A percentile compares a stretch with the other conserved stretches of the same genome.
These are phyloP conservation scores for Synchiropus splendidus DNA, from an alignment of 2,113 vertebrate species.

Conservation along the genomic window DNA sequence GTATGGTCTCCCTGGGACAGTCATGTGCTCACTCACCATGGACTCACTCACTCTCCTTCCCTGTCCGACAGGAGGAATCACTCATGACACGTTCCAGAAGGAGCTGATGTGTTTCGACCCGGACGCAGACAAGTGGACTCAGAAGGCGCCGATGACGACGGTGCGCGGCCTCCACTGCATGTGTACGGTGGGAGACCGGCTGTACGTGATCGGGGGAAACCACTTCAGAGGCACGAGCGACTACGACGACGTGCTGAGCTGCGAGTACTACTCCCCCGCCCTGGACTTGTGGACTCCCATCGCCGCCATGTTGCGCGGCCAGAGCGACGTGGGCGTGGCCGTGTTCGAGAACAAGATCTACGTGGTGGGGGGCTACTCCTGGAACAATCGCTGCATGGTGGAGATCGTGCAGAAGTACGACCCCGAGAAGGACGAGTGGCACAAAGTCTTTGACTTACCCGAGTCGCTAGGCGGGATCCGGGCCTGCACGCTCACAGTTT, in stretches of 20 bases:
- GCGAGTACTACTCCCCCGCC: constrained; percentile 94
- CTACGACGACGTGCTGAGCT: constrained; percentile 97
- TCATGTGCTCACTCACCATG: no score
- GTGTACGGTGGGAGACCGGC: constrained; percentile 95
- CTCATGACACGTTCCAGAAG: constrained; percentile 98
- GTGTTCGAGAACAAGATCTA: constrained; percentile 98
- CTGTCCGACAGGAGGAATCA: constrained; percentile 84
- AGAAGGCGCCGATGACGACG: constrained; percentile 95
- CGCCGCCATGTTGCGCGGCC: constrained; percentile 92
- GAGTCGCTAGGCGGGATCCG: constrained; percentile 97
- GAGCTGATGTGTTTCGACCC: constrained; percentile 99
- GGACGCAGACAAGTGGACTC: constrained; percentile 94
- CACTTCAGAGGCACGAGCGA: constrained; percentile 97
- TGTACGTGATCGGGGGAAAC: constrained; percentile 98
- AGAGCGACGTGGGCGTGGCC: constrained; percentile 96
- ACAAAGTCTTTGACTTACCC: constrained; percentile 97
- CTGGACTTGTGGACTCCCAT: constrained; percentile 97
- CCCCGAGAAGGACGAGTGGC: constrained; percentile 97
- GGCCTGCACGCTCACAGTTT: constrained; percentile 96
- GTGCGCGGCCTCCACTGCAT: constrained; percentile 98
- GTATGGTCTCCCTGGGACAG: no score
- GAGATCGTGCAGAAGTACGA: constrained; percentile 99
- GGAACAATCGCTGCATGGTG: constrained; percentile 99
- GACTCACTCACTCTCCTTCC: constrained; percentile 3
- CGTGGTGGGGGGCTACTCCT: constrained; percentile 97